These are phyloP conservation scores for Lates calcarifer DNA, from an alignment of 2,113 vertebrate genomes.

Conservation along the genomic window DNA sequence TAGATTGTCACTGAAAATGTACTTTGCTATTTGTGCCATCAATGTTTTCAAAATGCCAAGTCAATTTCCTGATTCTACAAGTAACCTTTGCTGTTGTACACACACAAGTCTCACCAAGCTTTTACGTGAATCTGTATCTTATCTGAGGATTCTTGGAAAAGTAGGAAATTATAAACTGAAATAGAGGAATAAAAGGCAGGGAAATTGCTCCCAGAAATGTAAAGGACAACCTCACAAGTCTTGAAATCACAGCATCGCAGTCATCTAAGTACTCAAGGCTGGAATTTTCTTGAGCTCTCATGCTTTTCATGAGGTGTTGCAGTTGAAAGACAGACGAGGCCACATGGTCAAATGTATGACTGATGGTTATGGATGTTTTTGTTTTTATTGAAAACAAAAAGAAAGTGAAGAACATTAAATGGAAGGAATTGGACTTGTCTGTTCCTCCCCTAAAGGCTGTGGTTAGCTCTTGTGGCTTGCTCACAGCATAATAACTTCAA, in stretches of 20 bases:
- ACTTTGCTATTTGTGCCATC: not conserved
- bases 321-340: not conserved
- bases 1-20: not conserved
- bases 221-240: not conserved
- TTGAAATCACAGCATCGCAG: not conserved
- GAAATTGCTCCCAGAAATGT: not conserved
- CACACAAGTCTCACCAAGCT: not conserved
- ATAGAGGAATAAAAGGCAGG: not conserved
- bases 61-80: not conserved
- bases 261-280: not conserved
- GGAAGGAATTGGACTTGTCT: not conserved
- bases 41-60: too few species aligned
- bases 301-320: not conserved
- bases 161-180: not conserved
- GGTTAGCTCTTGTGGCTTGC: not conserved
- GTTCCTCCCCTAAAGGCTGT: not conserved
- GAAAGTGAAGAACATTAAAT: not conserved
- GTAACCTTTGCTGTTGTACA: not conserved
- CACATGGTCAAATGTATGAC: not conserved
- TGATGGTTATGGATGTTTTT: not conserved
- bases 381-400: not conserved
- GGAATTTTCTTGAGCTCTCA: not conserved
- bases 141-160: not conserved
- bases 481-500: conserved; percentile 18
- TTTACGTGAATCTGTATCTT: too few species aligned